Base-by-base conservation (phyloP, 2,113 vertebrate genomes). In the Sander lucioperca region DNA sequence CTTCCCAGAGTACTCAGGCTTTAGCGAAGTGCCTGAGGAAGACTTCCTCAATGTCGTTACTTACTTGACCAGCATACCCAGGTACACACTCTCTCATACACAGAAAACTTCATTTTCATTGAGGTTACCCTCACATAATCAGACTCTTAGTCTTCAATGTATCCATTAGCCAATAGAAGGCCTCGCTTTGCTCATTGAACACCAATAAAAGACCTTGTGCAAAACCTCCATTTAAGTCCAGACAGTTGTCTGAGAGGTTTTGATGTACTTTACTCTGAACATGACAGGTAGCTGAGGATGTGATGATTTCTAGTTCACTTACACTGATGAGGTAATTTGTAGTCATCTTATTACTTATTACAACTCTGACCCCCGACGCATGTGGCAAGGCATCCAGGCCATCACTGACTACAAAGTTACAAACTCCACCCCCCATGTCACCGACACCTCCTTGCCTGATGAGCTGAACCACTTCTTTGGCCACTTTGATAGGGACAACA, bases 11-110 rank as follows among this genome's bases (percentile, higher is more conserved):
- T 97, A 95, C 88, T 96, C 96, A 61, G 95, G 95, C 63, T 99
- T 99, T 92, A 96, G 96, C 18, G 97, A 97, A 53, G 96, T 98
- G 81, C 93, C 97, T 0, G 96, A 99, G 27, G 97, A 98, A 0
- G 98, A 99, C 89, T 99, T 99, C 86, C 92, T 98, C 67, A 99
- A 98, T 0, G 97, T 98, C 15, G 94, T 98, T 78, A 98, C 97
- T 0, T 99, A 99, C 74, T 94, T 99, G 92, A 98, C 97, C 82
- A 99, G 97, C 90, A 96, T 99, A 85, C 97, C 97, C 92, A 99
- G 97, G 97, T 98, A 85, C 58, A 45, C 74, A 53, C 50, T 58
- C 56, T 19, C 25, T 30, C 18, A 69, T 4, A n/a, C 21, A 25
- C 39, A 39, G 2, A 43, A 23, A 25, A 10, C 12, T 13, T 56